Base-by-base conservation (phyloP, 2,888 invertebrate species). In the Morpho deidamia region DNA sequence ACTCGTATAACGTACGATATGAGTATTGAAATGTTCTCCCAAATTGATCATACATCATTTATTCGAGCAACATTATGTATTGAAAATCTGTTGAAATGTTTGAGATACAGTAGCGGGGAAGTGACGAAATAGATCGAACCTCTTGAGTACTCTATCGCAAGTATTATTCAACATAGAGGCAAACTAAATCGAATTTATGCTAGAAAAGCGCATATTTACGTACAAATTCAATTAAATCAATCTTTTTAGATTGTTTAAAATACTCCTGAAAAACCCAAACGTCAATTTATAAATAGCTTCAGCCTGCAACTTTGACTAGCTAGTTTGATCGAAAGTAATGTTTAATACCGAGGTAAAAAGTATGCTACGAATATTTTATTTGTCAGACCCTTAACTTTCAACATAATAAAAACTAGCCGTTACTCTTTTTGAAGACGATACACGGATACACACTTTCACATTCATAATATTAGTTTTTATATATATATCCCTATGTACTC, bases 41-140 rank as follows among this genome's bases (percentile, higher is more conserved):
- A 33, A 35, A 42, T 8, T n/a, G 11, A 14, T 35, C 41, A 35
- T 49, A 49, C 12, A 49, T 49, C 49, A 49, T 42, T 49, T 32
- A 7, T 49, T 42, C 35, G 40, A 40, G 12, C 12, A 12, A 41
- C 42, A 42, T 49, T 35, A 42, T 49, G n/a, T 39, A 32, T 39
- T 44, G 23, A 45, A 45, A 45, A 42, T 49, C 9, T 39, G 11
- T 33, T 44, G 23, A 45, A 45, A 45, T 45, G 9, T 45, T 12
- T 37, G 45, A 35, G 12, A 45, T 45, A 45, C 12, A 33, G 34
- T 14, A 45, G 10, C 11, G 11, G 34, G 35, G 34, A 12, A 12
- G 10, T 42, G 11, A 42, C 38, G 44, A 45, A 45, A 45, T 14
- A 9, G 44, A 32, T 40, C 44, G n/a, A 44, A 33, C n/a, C 47